These are phyloP conservation scores for Anguilla japonica DNA, from an alignment of 2,113 vertebrate species.

Conservation along the genomic window DNA sequence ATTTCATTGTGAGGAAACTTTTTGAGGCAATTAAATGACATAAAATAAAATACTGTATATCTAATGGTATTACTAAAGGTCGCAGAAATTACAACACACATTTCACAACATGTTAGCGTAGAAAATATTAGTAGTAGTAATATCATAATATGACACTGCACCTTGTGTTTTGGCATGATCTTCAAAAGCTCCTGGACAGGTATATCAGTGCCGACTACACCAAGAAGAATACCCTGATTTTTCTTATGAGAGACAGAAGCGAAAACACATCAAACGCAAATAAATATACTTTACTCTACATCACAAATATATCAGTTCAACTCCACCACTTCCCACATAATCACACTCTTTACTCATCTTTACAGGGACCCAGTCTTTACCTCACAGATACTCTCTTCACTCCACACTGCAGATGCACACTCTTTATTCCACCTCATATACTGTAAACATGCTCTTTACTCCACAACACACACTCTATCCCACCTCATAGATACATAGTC, in stretches of 20 bases:
- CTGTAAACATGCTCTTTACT: too few relatives aligned
- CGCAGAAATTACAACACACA: neutral
- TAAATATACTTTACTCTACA: slow-evolving; percentile 10
- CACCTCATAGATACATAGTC: too few relatives aligned
- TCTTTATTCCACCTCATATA: too few relatives aligned
- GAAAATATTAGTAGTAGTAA: neutral
- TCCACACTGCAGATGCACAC: too few relatives aligned
- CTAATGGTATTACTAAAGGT: too few relatives aligned
- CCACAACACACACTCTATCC: too few relatives aligned
- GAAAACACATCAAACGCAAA: slow-evolving; percentile 20
- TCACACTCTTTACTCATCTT: neutral
- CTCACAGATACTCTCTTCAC: neutral
- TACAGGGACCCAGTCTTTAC: neutral
- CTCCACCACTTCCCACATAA: slow-evolving; percentile 15
- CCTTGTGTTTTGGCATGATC: slow-evolving; percentile 97
- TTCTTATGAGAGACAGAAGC: slow-evolving; percentile 70
- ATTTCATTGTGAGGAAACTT: neutral
- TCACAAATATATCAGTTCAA: neutral
- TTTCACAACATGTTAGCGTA: neutral
- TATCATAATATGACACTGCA: slow-evolving; percentile 51
- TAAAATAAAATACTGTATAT: neutral
- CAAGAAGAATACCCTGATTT: slow-evolving; percentile 94
- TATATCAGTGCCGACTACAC: slow-evolving; percentile 97
- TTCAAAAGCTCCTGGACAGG: slow-evolving; percentile 97
- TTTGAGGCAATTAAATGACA: neutral